phyloP scores from a whole-genome alignment of 2,888 invertebrate species.

The Siphlonurus alternatus region DNA sequence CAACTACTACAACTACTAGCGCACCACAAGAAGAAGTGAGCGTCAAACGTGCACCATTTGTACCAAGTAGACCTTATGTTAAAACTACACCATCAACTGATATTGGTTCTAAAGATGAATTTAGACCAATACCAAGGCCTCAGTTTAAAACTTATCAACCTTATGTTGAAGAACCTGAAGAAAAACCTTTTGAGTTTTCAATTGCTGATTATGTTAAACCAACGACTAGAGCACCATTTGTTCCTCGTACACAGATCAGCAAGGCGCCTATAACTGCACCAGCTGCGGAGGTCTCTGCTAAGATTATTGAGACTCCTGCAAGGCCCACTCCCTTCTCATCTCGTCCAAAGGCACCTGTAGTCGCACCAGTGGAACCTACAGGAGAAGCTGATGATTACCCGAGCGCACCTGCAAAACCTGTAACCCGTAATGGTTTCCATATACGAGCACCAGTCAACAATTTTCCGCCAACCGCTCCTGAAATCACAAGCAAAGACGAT shows the following conservation, averaged over 20 bases:
- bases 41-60: neutral
- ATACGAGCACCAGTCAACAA: neutral
- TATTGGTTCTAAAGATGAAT: neutral
- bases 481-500: neutral
- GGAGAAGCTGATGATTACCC: neutral
- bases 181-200: neutral
- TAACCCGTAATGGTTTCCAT: neutral
- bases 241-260: neutral
- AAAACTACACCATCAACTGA: neutral
- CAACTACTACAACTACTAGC: neutral
- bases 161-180: neutral
- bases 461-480: neutral
- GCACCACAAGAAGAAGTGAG: too few species aligned
- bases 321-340: neutral
- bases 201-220: neutral
- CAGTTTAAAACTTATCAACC: constrained; percentile 45
- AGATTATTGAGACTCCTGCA: neutral
- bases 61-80: neutral
- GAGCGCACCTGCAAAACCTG: neutral
- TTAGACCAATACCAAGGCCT: constrained; percentile 28
- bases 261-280: neutral
- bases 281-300: neutral
- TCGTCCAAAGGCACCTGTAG: neutral
- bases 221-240: neutral
- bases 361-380: neutral